A percentile compares a stretch with the other conserved stretches of the same genome.
Conservation (phyloP, 2,797 vertebrate species). For the Trachurus trachurus region DNA sequence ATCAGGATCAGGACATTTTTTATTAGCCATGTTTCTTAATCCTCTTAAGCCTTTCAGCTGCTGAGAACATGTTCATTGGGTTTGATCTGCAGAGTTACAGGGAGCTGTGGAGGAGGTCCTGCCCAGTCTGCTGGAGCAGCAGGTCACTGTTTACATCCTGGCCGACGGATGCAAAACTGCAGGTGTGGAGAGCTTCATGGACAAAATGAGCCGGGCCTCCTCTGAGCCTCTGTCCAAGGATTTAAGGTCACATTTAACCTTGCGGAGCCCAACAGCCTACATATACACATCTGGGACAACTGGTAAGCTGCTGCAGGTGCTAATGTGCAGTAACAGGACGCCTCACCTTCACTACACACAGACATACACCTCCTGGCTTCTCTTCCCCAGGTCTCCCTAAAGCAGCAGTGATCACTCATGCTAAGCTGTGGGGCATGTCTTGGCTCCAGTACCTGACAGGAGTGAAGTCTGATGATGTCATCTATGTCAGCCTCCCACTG, state of each 20-base stretch:
- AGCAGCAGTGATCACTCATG: constrained; percentile 84
- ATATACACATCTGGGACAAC: constrained; percentile 96
- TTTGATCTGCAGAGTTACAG: constrained; percentile 75
- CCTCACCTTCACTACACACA: accelerated
- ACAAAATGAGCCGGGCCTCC: constrained; percentile 85
- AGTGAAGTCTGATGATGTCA: constrained; percentile 76
- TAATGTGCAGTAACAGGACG: background rate
- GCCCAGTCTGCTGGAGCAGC: constrained; percentile 83
- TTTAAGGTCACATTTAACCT: constrained; percentile 80
- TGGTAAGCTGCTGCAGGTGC: constrained; percentile 78
- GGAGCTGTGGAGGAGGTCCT: constrained; percentile 88
- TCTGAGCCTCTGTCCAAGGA: constrained; percentile 80
- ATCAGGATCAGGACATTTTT: background rate
- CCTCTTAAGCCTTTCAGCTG: background rate
- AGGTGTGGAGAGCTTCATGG: constrained; percentile 79
- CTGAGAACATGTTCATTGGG: background rate
- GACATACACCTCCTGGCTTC: background rate
- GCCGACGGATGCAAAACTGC: constrained; percentile 72
- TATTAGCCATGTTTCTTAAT: background rate
- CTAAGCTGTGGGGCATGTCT: constrained; percentile 64
- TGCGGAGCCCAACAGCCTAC: constrained; percentile 82
- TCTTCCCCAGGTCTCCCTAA: constrained; percentile 88
- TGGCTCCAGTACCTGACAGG: constrained; percentile 1
- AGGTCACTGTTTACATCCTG: constrained; percentile 82
- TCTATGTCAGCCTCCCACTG: constrained; percentile 87